Evolutionary conservation across 2,888 invertebrate genomes (phyloP).

Genomic region (Aphidius colemani): DNA sequence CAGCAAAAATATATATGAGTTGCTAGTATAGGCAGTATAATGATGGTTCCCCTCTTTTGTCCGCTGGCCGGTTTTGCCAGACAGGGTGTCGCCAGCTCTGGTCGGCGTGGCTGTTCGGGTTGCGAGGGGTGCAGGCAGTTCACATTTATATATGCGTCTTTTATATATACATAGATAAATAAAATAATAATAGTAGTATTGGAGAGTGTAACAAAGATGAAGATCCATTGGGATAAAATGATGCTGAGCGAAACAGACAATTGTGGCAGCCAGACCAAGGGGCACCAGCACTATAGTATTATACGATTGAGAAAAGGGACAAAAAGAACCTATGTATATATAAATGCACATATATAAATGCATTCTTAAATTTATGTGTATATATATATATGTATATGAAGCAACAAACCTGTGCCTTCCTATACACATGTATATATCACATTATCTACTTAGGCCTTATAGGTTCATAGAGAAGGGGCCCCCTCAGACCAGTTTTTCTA

Average conservation of each 20-base stretch:
- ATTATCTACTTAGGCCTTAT: no score
- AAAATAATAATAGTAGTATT: conserved; percentile 13
- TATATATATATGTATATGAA: no score
- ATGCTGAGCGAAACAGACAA: conserved; percentile 27
- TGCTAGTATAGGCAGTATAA: conserved; percentile 9
- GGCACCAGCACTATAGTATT: conserved; percentile 22
- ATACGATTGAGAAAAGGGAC: background rate
- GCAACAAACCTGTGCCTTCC: no score
- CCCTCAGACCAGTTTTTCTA: no score
- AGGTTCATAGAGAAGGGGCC: no score
- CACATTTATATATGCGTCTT: background rate
- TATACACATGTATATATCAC: no score
- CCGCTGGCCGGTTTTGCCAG: conserved; percentile 78
- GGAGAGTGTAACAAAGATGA: conserved; percentile 24
- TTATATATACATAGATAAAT: background rate
- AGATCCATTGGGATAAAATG: conserved; percentile 10
- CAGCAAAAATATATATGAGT: conserved; percentile 26
- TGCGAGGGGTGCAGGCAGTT: conserved; percentile 11
- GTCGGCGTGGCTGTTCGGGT: conserved; percentile 70
- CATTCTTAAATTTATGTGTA: conserved; percentile 8
- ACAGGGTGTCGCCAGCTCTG: conserved; percentile 91
- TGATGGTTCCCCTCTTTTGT: conserved; percentile 53
- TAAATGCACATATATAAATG: conserved; percentile 14
- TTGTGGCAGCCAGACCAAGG: conserved; percentile 25
- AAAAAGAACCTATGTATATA: background rate